These are phyloP conservation scores for Magallana nippona DNA, from an alignment of 2,888 invertebrate genomes.

Conservation along the genomic window DNA sequence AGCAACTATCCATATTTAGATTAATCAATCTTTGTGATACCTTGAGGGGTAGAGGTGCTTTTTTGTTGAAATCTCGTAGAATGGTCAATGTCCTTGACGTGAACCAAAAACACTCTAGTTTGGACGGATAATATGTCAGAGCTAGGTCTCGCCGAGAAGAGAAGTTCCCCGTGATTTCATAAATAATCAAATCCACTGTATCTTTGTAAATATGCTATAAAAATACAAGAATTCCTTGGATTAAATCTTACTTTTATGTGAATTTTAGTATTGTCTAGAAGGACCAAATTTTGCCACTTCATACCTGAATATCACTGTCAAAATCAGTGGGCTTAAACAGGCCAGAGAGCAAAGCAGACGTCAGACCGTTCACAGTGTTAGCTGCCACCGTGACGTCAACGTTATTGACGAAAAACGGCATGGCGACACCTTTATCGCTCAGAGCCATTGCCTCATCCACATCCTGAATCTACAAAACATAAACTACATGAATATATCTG, in stretches of 20 bases:
- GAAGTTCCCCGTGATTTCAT: constrained; percentile 61
- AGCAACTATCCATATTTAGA: not conserved
- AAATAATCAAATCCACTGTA: constrained; percentile 65
- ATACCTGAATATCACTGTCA: constrained; percentile 60
- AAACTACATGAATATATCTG: not conserved
- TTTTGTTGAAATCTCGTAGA: constrained; percentile 49
- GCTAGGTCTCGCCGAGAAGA: constrained; percentile 68
- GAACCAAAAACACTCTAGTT: constrained; percentile 73
- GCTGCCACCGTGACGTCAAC: constrained; percentile 63
- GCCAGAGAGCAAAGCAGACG: constrained; percentile 50
- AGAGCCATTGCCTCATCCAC: constrained; percentile 54
- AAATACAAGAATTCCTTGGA: not conserved
- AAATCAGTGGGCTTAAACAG: constrained; percentile 46
- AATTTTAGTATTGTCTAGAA: too few species aligned
- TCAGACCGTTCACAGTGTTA: constrained; percentile 60
- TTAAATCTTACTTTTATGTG: not conserved
- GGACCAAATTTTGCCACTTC: not conserved
- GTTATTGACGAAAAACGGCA: constrained; percentile 67
- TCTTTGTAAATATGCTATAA: constrained; percentile 69
- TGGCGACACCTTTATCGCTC: constrained; percentile 58
- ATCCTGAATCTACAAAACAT: constrained; percentile 57
- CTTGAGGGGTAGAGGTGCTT: constrained; percentile 32
- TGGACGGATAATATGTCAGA: constrained; percentile 71
- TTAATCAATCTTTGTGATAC: not conserved
- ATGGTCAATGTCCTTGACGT: constrained; percentile 61